Conservation (phyloP, 2,113 vertebrate species). For the Carassius auratus region DNA sequence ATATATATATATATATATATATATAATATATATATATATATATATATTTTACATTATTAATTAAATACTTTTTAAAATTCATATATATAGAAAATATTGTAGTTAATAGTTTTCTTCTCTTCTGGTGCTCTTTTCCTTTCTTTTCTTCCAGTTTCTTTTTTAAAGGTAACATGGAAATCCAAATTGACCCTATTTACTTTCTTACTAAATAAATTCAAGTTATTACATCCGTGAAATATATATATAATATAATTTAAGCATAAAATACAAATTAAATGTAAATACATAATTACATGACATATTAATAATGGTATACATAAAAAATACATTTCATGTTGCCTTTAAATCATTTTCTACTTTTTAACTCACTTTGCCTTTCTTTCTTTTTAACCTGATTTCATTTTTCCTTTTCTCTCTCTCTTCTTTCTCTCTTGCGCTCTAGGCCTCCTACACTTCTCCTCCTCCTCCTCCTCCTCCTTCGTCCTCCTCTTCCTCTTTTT, state of each 20-base stretch:
- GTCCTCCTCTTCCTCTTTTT: constrained; percentile 70
- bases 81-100: neutral
- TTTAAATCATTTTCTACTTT: constrained; percentile 60
- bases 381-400: constrained; percentile 61
- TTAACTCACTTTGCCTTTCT: constrained; percentile 52
- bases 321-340: constrained; percentile 35
- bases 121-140: neutral
- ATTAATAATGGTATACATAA: no score
- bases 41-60: no score
- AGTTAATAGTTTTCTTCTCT: neutral
- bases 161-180: constrained; percentile 1
- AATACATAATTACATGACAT: no score
- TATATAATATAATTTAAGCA: no score
- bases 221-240: no score
- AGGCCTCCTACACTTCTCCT: constrained; percentile 62
- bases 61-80: no score
- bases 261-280: no score
- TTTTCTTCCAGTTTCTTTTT: neutral
- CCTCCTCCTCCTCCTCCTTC: constrained; percentile 66
- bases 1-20: no score
- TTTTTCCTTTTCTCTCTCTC: neutral
- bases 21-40: no score
- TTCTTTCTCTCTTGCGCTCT: constrained; percentile 32
- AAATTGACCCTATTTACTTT: neutral
- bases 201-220: no score